Evolutionary conservation across 1,140 invertebrate species (phyloP).

Genomic region (Phymastichus coffea): DNA sequence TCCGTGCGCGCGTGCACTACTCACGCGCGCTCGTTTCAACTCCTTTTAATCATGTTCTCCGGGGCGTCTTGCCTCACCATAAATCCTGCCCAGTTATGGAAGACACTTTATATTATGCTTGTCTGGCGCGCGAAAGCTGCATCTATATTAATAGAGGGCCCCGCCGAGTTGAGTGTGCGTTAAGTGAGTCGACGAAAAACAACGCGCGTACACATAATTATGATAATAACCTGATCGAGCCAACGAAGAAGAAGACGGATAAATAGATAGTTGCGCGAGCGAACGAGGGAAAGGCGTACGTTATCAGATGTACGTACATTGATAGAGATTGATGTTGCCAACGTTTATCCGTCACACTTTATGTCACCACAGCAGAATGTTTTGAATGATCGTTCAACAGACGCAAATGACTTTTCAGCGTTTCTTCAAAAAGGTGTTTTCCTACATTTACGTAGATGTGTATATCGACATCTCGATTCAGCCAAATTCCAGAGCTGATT

Average conservation of each 20-base stretch:
- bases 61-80: conserved; percentile 36
- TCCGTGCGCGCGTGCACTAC: too few relatives aligned
- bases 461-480: too few relatives aligned
- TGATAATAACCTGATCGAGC: not conserved
- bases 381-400: too few relatives aligned
- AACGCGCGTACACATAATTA: not conserved
- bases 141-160: conserved; percentile 5
- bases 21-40: too few relatives aligned
- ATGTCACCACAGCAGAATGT: too few relatives aligned
- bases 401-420: too few relatives aligned
- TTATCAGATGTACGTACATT: too few relatives aligned
- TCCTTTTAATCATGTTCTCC: too few relatives aligned
- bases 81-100: conserved; percentile 35
- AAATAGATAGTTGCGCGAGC: not conserved
- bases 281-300: not conserved
- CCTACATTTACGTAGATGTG: too few relatives aligned
- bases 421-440: too few relatives aligned
- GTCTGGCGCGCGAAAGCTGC: not conserved
- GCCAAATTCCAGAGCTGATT: too few relatives aligned
- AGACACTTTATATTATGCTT: not conserved
- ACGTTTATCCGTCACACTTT: conserved; percentile 11
- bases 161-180: too few relatives aligned
- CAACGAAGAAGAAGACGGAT: not conserved
- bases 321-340: conserved; percentile 8
- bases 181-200: not conserved